Conservation (phyloP, 1,140 invertebrate genomes). For the Contarinia nasturtii region DNA sequence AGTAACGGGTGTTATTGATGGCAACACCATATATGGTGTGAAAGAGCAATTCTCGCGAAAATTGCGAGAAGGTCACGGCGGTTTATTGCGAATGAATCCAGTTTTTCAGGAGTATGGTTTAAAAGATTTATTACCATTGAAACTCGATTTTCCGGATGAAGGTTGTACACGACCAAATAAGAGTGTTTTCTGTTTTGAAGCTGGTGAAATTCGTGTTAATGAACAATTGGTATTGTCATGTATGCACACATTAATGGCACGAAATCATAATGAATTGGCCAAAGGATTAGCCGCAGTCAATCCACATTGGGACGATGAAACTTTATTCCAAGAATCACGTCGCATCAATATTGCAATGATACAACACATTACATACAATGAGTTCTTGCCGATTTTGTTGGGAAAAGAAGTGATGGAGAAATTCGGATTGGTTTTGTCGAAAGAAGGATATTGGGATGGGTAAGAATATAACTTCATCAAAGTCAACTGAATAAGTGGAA, state of each 20-base stretch:
- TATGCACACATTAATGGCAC: conserved; percentile 76
- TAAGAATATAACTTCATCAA: neutral
- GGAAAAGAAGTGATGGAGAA: conserved; percentile 88
- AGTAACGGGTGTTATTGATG: conserved; percentile 66
- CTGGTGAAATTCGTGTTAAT: conserved; percentile 81
- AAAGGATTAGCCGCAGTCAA: conserved; percentile 57
- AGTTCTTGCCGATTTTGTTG: conserved; percentile 82
- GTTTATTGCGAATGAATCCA: conserved; percentile 68
- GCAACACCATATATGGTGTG: conserved; percentile 70
- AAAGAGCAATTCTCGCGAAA: conserved; percentile 59
- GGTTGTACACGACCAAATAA: conserved; percentile 77
- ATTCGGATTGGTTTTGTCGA: conserved; percentile 65
- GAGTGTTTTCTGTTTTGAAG: conserved; percentile 83
- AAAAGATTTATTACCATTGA: conserved; percentile 76
- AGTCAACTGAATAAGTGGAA: neutral
- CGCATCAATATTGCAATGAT: conserved; percentile 77
- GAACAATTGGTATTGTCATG: conserved; percentile 79
- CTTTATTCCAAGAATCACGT: conserved; percentile 77
- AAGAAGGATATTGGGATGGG: conserved; percentile 78
- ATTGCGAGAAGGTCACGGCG: conserved; percentile 55
- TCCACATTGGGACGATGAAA: conserved; percentile 91
- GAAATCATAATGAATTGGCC: conserved; percentile 75
- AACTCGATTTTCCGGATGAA: conserved; percentile 75
- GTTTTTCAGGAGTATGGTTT: conserved; percentile 72
- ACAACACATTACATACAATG: conserved; percentile 87